Evolutionary conservation across 2,113 vertebrate species (phyloP).

Genomic region (Corynorhinus townsendii): DNA sequence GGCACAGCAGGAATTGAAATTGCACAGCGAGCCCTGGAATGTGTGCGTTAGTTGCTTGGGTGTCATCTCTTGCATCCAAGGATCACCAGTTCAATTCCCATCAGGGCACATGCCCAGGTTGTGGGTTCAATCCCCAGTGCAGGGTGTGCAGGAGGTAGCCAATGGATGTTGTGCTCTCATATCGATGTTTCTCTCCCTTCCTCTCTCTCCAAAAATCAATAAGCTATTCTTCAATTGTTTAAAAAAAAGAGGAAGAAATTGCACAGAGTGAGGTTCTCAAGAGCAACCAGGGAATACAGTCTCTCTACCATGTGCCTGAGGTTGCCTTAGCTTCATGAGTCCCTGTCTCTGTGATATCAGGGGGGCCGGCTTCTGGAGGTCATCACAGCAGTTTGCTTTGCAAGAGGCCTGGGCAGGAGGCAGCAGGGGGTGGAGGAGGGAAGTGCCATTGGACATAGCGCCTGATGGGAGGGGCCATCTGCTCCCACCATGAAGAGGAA

Average conservation of each 20-base stretch:
- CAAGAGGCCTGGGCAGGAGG: not conserved
- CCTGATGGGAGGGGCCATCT: not conserved
- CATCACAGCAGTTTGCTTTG: not conserved
- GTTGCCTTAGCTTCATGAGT: not conserved
- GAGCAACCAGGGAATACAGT: not conserved
- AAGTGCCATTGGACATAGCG: not conserved
- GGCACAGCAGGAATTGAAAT: not conserved
- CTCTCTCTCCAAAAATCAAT: not conserved
- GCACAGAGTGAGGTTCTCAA: not conserved
- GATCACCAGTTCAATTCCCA: not conserved
- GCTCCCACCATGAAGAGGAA: not conserved
- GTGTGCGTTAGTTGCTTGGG: no score
- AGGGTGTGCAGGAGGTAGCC: not conserved
- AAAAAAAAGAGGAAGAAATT: not conserved
- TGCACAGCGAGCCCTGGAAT: no score
- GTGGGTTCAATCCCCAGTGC: not conserved
- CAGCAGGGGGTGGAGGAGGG: not conserved
- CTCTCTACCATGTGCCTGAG: not conserved
- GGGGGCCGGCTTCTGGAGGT: not conserved
- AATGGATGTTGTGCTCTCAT: not conserved
- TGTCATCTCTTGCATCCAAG: not conserved
- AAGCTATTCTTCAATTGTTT: not conserved
- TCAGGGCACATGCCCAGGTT: not conserved
- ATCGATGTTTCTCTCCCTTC: not conserved
- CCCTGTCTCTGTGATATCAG: not conserved